Base-by-base conservation (phyloP, 2,888 invertebrate species). In the Augiades crinisus region DNA sequence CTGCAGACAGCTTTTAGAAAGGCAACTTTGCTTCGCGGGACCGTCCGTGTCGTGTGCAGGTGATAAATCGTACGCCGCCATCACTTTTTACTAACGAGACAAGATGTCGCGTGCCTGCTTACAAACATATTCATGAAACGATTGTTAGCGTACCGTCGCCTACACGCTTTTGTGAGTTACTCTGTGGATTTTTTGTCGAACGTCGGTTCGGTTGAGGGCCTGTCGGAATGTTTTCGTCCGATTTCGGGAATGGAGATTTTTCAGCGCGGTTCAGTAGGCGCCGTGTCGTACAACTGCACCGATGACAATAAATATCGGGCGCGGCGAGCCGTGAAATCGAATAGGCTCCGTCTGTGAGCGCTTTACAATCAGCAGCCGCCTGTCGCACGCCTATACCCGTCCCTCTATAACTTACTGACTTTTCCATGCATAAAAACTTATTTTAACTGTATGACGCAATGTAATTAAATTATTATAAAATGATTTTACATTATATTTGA, bases 291-390 rank as follows among this genome's bases (percentile, higher is more conserved):
- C 85, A 81, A 86, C 81, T 87, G 85, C 84, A 86, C 84, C 87
- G 88, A 87, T 88, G 88, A 88, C 86, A 88, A 88, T 89, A 89
- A 89, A 89, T 88, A 88, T 86, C 84, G 79, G 70, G 70, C 73
- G 88, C 87, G 85, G 75, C 85, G 85, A 88, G 88, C 85, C 89
- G 82, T 89, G 88, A 88, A 89, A 89, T 89, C 88, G 88, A 89
- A 89, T 88, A 88, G 88, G 88, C 88, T 86, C 80, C 87, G 85
- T 83, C 85, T 87, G 86, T 83, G 87, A 86, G 80, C 82, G 84
- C 81, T 87, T 87, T 86, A 88, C 88, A 88, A 88, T 88, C 88
- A 88, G 84, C 87, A 81, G 84, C 73, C 76, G 80, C 75, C 80
- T 79, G 84, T 83, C 85, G 82, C 72, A 68, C 74, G 75, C 76